Conservation (phyloP, 2,113 vertebrate species). For the Oreochromis tanganicae region DNA sequence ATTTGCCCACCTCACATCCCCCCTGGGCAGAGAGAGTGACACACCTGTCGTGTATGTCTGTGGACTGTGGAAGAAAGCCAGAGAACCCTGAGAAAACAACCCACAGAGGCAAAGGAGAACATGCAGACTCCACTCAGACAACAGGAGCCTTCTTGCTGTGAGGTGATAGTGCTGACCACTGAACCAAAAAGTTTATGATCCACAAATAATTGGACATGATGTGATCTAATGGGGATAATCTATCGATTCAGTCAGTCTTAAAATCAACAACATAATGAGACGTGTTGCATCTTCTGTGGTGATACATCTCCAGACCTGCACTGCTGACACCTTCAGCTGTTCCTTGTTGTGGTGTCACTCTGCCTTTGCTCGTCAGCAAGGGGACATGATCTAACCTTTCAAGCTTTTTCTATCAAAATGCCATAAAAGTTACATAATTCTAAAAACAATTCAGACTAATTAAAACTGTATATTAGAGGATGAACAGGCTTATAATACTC, state of each 20-base stretch:
- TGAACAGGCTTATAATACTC: accelerated
- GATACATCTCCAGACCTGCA: neutral
- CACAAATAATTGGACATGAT: too few species aligned
- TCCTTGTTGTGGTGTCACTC: neutral
- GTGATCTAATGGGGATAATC: neutral
- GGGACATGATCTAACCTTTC: neutral
- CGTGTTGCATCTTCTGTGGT: neutral
- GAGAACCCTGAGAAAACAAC: too few species aligned
- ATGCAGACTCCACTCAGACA: too few species aligned
- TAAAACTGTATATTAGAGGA: neutral
- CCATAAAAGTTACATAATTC: neutral
- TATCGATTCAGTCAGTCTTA: neutral
- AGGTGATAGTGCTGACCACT: too few species aligned
- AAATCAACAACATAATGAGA: neutral
- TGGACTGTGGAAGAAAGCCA: too few species aligned
- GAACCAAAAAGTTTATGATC: too few species aligned
- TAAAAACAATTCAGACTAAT: neutral
- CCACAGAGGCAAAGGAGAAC: too few species aligned
- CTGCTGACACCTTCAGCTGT: neutral
- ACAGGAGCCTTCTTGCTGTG: too few species aligned
- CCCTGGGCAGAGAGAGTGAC: too few species aligned
- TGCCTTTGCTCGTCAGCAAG: neutral
- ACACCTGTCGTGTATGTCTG: too few species aligned
- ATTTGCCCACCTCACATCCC: too few species aligned
- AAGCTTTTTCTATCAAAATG: neutral